Evolutionary conservation across 92 coral and sea anemone species (phyloP).

Genomic region (Pocillopora meandrina): DNA sequence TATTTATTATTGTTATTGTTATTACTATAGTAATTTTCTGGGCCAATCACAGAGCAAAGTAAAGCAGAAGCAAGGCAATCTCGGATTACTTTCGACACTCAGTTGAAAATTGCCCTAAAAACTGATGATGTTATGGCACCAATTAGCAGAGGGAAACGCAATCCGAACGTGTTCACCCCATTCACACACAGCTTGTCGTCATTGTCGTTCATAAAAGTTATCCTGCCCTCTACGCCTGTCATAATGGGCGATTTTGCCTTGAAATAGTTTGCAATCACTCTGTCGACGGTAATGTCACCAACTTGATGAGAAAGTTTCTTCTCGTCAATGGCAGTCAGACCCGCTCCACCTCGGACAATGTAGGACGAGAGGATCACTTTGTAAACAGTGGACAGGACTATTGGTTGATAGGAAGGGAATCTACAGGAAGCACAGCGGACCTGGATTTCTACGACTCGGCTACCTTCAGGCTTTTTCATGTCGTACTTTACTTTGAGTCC

Average conservation of each 20-base stretch:
- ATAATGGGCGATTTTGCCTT: slow-evolving; percentile 61
- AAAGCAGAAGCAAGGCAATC: too few relatives aligned
- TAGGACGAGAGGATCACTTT: slow-evolving; percentile 78
- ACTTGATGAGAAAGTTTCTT: slow-evolving; percentile 62
- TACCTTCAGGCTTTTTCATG: slow-evolving; percentile 52
- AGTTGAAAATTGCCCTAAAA: neutral
- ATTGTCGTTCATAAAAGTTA: slow-evolving; percentile 37
- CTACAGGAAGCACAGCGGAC: slow-evolving; percentile 66
- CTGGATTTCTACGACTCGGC: slow-evolving; percentile 61
- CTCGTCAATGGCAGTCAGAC: slow-evolving; percentile 51
- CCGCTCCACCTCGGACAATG: slow-evolving; percentile 67
- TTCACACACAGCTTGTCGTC: neutral
- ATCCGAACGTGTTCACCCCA: neutral
- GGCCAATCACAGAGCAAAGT: too few relatives aligned
- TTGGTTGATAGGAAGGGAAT: slow-evolving; percentile 68
- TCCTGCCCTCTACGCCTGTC: slow-evolving; percentile 61
- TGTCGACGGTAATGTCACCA: slow-evolving; percentile 49
- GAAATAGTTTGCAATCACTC: slow-evolving; percentile 50
- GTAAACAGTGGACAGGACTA: slow-evolving; percentile 57
- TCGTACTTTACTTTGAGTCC: slow-evolving; percentile 74
- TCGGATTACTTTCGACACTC: neutral
- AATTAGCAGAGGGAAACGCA: neutral
- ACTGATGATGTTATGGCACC: neutral
- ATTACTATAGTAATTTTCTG: too few relatives aligned
- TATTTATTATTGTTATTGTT: too few relatives aligned